phyloP scores from a whole-genome alignment of 1,140 invertebrate species.

The Eumaeus atala region DNA sequence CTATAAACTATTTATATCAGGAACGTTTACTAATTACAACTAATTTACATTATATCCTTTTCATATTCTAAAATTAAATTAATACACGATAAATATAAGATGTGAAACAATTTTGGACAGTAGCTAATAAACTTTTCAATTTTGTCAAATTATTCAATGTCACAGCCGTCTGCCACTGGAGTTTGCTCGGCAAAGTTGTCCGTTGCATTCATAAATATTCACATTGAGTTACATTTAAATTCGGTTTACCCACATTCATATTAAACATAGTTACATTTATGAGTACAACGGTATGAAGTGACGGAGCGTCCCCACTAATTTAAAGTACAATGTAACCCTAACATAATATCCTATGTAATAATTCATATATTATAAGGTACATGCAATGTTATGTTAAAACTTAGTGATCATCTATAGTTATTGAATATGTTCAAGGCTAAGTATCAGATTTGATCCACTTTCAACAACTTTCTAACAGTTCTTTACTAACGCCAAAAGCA shows the following conservation, averaged over 20 bases:
- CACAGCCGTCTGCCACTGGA: conserved; percentile 29
- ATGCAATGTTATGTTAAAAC: no score
- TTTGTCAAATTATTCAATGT: conserved; percentile 14
- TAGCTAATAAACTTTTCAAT: conserved; percentile 12
- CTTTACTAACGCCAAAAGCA: no score
- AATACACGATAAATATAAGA: conserved; percentile 14
- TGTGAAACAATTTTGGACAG: conserved; percentile 15
- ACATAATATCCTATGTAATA: no score
- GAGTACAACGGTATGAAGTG: no score
- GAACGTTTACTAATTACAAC: conserved; percentile 44
- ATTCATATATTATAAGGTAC: no score
- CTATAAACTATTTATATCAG: conserved; percentile 39
- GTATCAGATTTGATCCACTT: no score
- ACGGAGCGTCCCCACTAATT: no score
- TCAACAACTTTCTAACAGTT: no score
- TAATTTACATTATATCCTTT: conserved; percentile 23
- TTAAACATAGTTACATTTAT: no score
- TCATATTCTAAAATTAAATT: conserved; percentile 27
- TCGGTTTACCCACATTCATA: background rate
- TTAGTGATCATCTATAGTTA: no score
- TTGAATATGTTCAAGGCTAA: no score
- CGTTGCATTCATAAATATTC: background rate
- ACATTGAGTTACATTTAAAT: background rate
- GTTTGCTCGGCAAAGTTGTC: background rate
- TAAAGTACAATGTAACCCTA: no score